Percentiles rank a stretch among this genome's conserved stretches.
Conservation (phyloP, 1,140 invertebrate genomes). For the Proctacanthus coquilletti region DNA sequence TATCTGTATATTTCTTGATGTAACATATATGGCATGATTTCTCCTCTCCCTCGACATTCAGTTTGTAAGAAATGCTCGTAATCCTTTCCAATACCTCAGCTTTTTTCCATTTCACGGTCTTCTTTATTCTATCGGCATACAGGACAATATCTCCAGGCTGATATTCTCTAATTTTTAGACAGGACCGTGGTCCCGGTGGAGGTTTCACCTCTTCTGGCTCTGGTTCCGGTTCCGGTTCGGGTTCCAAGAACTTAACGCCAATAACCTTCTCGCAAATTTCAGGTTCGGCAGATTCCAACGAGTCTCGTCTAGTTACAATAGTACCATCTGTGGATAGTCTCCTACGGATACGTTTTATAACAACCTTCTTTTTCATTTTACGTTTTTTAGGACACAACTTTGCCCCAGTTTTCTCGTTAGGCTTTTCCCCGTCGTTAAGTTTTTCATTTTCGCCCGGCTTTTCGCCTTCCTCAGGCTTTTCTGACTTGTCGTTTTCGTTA, state of each 20-base stretch:
- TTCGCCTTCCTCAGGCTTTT: no score
- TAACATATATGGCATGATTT: conserved; percentile 24
- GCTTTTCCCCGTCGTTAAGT: no score
- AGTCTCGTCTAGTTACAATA: no score
- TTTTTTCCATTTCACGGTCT: conserved; percentile 24
- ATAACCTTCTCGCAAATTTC: conserved; percentile 25
- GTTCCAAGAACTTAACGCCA: conserved; percentile 8
- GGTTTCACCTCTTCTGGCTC: background rate
- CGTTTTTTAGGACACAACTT: no score
- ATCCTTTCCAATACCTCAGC: conserved; percentile 21
- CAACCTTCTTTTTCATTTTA: conserved; percentile 25
- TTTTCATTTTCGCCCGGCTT: no score
- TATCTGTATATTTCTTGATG: conserved; percentile 24
- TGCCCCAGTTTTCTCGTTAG: no score
- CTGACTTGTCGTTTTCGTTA: no score
- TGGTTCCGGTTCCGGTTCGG: conserved; percentile 8
- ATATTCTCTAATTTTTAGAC: conserved; percentile 20
- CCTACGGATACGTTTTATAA: conserved; percentile 23
- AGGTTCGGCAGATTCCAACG: conserved; percentile 14
- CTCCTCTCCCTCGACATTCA: conserved; percentile 25
- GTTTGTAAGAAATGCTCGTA: conserved; percentile 25
- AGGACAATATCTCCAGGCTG: conserved; percentile 22
- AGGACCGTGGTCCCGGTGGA: conserved; percentile 17
- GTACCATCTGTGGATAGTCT: conserved; percentile 19
- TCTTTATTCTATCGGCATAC: conserved; percentile 22